phyloP scores from a whole-genome alignment of 2,888 invertebrate species.

The Acleris literana region DNA sequence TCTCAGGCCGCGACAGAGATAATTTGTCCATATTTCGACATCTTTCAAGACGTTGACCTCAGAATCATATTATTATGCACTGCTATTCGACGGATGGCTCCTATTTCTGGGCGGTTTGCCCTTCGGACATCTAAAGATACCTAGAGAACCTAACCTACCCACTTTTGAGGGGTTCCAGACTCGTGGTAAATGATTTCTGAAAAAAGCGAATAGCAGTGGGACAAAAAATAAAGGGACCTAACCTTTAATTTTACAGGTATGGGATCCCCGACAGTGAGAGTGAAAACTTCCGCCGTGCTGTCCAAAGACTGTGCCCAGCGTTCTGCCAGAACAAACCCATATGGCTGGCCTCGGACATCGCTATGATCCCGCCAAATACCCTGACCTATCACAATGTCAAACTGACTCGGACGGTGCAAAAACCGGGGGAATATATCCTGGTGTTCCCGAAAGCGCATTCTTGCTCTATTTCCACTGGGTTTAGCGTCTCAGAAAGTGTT shows the following conservation, averaged over 20 bases:
- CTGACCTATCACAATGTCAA: conserved; percentile 90
- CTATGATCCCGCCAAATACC: conserved; percentile 94
- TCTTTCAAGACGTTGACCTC: no score
- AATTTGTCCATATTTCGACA: no score
- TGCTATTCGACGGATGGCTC: no score
- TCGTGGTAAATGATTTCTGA: no score
- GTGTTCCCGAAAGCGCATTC: conserved; percentile 95
- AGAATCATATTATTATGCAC: no score
- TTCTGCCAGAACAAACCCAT: conserved; percentile 92
- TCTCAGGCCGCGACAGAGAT: no score
- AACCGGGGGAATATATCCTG: conserved; percentile 94
- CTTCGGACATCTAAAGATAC: no score
- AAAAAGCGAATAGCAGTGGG: background rate
- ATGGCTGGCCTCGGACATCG: conserved; percentile 96
- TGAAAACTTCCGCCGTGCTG: conserved; percentile 88
- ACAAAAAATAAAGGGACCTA: background rate
- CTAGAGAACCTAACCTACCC: no score
- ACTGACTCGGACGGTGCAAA: conserved; percentile 90
- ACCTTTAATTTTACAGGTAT: conserved; percentile 75
- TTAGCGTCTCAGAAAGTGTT: conserved; percentile 94
- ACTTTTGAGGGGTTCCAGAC: no score
- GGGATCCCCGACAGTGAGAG: conserved; percentile 92
- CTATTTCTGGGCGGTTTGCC: no score
- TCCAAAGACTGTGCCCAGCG: conserved; percentile 90
- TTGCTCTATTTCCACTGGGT: conserved; percentile 94